Evolutionary conservation across 2,113 vertebrate species (phyloP), one percentile per base, ranked within the genome.

Genomic region (Neolamprologus caudopunctatus): DNA sequence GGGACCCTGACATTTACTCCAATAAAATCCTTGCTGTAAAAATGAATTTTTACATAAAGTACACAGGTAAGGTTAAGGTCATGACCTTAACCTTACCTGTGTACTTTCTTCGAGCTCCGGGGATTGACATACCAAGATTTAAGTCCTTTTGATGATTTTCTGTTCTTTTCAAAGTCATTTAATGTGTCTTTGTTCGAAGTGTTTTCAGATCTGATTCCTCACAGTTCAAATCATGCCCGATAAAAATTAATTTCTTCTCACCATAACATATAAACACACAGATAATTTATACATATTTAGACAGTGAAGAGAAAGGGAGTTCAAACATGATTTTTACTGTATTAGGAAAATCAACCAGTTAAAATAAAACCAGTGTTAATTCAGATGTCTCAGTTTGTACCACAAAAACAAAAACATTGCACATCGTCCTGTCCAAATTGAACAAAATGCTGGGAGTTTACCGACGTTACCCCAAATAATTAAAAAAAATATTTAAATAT

Each of bases 31-130:
- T 53, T 53, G 9, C 9, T 53, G 51, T n/a, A 53, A 53, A 53
- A 53, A 53, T 5, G 16, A 50, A 0, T 50, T 50, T 50, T 19
- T 50, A 50, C 16, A 50, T 19, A 2, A 50, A 19, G 17, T 3
- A 0, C 47, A 50, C 47, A 50, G 51, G n/a, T 21, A 21, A 21
- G 51, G 51, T 54, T 11, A 21, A 53, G 51, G 19, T 53, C 19
- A 24, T 13, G 53, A 55, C 53, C 53, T 8, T 8, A 55, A 55
- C 54, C 54, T 2, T 24, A 55, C 21, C 53, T 24, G 53, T 55
- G 21, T 0, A 55, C 12, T 14, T 26, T 57, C 24, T 57, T 0
- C 0, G 1, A 57, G 54, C 24, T 57, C 12, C 2, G 0, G 7
- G 2, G 24, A 57, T 5, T 26, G 7, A 26, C 24, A 26, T 8